Percentiles rank a stretch among this genome's conserved stretches.
These are phyloP conservation scores for Cyphomyrus discorhynchus DNA, from an alignment of 2,113 vertebrate species.

Conservation along the genomic window DNA sequence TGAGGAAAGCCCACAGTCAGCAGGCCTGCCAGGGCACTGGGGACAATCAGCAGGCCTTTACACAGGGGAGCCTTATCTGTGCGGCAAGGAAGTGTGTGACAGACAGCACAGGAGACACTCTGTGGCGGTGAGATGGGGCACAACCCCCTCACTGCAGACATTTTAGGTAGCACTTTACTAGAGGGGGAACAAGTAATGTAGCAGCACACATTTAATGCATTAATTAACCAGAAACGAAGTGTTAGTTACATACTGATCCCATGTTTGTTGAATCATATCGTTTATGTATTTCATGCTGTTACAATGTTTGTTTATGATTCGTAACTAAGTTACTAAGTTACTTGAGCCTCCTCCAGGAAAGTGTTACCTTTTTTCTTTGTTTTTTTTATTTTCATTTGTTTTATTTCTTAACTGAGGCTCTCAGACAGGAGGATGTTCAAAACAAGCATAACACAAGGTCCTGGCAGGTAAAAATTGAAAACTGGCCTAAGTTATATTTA, in stretches of 20 bases:
- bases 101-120: neutral
- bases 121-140: neutral
- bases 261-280: neutral
- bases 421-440: neutral
- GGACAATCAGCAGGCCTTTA: conserved; percentile 60
- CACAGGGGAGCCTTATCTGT: conserved; percentile 67
- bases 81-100: neutral
- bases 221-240: neutral
- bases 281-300: neutral
- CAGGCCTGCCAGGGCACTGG: conserved; percentile 58
- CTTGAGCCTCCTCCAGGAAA: neutral
- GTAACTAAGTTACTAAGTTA: neutral
- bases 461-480: neutral
- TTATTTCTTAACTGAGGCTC: neutral
- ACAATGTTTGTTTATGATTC: neutral
- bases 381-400: neutral
- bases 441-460: neutral
- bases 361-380: neutral
- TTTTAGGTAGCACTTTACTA: neutral
- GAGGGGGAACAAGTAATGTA: neutral
- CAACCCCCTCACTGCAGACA: neutral
- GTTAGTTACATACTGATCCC: neutral
- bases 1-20: conserved; percentile 55
- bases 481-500: neutral
- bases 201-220: neutral